Base-by-base conservation (phyloP, 2,797 vertebrate species). In the Taeniopygia guttata region DNA sequence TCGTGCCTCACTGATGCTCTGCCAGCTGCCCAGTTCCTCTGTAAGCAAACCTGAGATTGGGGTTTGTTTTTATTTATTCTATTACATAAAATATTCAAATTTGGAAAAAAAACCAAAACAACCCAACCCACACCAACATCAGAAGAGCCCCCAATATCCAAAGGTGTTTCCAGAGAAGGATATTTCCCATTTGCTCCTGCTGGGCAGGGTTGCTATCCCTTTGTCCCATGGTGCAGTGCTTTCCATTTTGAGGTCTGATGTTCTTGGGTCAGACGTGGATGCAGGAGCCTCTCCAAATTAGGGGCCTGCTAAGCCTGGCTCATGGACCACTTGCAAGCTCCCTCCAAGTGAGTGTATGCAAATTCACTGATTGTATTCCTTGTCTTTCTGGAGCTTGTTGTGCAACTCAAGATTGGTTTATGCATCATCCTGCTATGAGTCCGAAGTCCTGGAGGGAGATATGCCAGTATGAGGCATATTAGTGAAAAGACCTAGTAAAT, bases 151-250 rank as follows among this genome's bases (percentile, higher is more conserved):
- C 23, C 45, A 85, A 9, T 36, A 62, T 9, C 16, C 36, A 30
- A 45, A 88, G 25, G 9, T 40, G 27, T 77, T 83, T 73, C 60
- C 52, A 67, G 69, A 26, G 40, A 46, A 43, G 14, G 23, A 1
- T 63, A 74, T 59, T 54, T 94, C 63, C 48, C 3, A 1, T 46
- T 88, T 83, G 30, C 4, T 91, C 59, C 21, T 60, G n/a, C 59
- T 62, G 30, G 49, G 18, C 34, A 82, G n/a, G 11, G 6, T 20
- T 40, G 10, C 30, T 74, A 36, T 38, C 20, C 15, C 68, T 89
- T 70, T 2, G 1, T 52, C 19, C 46, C 0, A 0, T 14, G 27
- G 42, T 38, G 42, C 30, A 40, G 32, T 25, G 38, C 19, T 68
- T 92, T 90, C 38, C 29, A n/a, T 49, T 72, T 34, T 68, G 73